These are phyloP conservation scores for Ictalurus punctatus DNA, from an alignment of 2,113 vertebrate species.

Conservation along the genomic window DNA sequence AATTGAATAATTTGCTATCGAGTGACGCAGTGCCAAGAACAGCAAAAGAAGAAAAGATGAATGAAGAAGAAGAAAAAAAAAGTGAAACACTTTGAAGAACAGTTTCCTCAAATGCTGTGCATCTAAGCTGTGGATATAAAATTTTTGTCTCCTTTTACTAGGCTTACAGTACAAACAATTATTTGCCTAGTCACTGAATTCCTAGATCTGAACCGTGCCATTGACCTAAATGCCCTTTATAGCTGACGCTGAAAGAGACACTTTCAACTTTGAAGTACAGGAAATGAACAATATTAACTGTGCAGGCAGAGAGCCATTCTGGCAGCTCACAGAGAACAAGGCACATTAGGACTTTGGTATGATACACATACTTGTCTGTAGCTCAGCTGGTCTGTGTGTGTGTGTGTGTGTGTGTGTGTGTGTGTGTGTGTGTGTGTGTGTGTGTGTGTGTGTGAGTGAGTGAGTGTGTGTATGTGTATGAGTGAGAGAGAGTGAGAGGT, in stretches of 20 bases:
- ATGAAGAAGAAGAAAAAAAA: background rate
- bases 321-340: background rate
- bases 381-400: background rate
- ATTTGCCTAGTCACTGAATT: slow-evolving; percentile 27
- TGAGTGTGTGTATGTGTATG: background rate
- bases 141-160: background rate
- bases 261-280: slow-evolving; percentile 15
- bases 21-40: background rate
- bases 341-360: background rate
- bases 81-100: slow-evolving; percentile 21
- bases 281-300: slow-evolving; percentile 36
- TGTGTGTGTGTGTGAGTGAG: background rate
- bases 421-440: too few relatives aligned
- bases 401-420: background rate
- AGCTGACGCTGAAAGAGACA: background rate
- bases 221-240: background rate
- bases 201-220: background rate
- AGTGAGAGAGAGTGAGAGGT: background rate
- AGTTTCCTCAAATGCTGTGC: slow-evolving; percentile 17
- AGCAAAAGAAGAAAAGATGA: background rate
- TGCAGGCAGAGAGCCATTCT: slow-evolving; percentile 21
- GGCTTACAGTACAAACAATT: slow-evolving; percentile 26
- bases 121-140: slow-evolving; percentile 9
- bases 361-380: background rate
- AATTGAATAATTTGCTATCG: background rate